Conservation (phyloP, 2,113 vertebrate genomes). For the Tachysurus vachellii region DNA sequence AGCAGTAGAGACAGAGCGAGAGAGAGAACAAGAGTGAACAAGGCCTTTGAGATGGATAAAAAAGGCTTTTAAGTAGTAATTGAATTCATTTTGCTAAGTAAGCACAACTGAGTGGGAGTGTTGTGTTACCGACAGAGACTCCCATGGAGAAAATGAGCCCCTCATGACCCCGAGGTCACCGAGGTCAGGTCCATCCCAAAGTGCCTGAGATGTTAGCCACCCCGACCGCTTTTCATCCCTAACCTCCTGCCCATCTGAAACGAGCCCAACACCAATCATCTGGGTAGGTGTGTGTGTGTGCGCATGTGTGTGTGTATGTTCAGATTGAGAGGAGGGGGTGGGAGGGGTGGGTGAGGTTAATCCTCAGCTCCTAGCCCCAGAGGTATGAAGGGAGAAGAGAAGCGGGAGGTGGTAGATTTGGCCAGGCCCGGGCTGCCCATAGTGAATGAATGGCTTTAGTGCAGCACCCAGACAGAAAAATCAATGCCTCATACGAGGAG, state of each 20-base stretch:
- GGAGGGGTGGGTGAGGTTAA: conserved; percentile 71
- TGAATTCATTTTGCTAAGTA: conserved; percentile 54
- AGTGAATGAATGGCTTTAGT: conserved; percentile 98
- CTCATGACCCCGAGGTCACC: conserved; percentile 61
- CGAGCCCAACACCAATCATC: conserved; percentile 79
- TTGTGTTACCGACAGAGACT: conserved; percentile 38
- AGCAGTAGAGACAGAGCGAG: not conserved
- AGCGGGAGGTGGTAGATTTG: conserved; percentile 74
- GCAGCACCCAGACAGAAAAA: conserved; percentile 95
- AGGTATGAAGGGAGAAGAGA: conserved; percentile 70
- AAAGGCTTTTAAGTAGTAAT: conserved; percentile 50
- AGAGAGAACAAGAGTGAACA: not conserved
- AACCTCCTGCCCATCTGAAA: conserved; percentile 76
- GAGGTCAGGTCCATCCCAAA: conserved; percentile 68
- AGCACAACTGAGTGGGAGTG: conserved; percentile 50
- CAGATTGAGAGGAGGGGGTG: conserved; percentile 58
- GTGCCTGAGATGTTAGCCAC: conserved; percentile 56
- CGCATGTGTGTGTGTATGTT: conserved; percentile 28
- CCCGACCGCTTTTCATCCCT: conserved; percentile 45
- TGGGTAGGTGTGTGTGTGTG: conserved; percentile 66
- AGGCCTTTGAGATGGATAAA: conserved; percentile 31
- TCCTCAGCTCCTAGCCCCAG: conserved; percentile 86
- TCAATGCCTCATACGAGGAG: conserved; percentile 99
- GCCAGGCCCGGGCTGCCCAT: conserved; percentile 84
- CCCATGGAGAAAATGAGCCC: conserved; percentile 55